phyloP scores from a whole-genome alignment of 2,888 invertebrate genomes.

The Zaprionus lineosus region DNA sequence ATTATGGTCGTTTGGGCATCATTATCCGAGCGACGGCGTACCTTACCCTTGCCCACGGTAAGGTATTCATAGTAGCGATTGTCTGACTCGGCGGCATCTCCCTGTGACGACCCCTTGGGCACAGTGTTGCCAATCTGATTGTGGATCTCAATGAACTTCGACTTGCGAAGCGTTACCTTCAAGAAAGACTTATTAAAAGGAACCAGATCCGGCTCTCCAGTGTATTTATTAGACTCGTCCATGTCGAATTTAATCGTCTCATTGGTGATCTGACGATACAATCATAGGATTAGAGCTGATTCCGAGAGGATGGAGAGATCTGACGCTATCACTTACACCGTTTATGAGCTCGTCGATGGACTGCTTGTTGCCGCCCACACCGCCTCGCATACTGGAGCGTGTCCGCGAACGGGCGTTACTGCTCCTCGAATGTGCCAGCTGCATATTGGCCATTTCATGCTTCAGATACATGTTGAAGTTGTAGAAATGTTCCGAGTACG shows the following conservation, averaged over 20 bases:
- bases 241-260: slow-evolving; percentile 39
- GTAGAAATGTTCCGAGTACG: slow-evolving; percentile 39
- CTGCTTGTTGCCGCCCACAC: slow-evolving; percentile 58
- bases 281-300: slow-evolving; percentile 5
- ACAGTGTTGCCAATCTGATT: slow-evolving; percentile 86
- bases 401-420: slow-evolving; percentile 24
- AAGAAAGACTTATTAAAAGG: slow-evolving; percentile 82
- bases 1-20: slow-evolving; percentile 87
- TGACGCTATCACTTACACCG: slow-evolving; percentile 41
- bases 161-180: slow-evolving; percentile 86
- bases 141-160: slow-evolving; percentile 86
- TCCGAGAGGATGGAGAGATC: slow-evolving; percentile 3
- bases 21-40: slow-evolving; percentile 87
- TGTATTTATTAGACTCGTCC: background rate
- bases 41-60: slow-evolving; percentile 87
- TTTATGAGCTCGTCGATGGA: slow-evolving; percentile 72
- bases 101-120: slow-evolving; percentile 85
- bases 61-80: slow-evolving; percentile 88
- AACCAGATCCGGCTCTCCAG: background rate
- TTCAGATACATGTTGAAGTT: slow-evolving; percentile 37
- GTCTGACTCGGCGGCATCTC: slow-evolving; percentile 84
- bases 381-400: slow-evolving; percentile 43
- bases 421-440: background rate
- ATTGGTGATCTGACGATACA: slow-evolving; percentile 30
- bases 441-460: slow-evolving; percentile 16